These are phyloP conservation scores for Mastacembelus armatus DNA, from an alignment of 2,797 vertebrate species.

Conservation along the genomic window DNA sequence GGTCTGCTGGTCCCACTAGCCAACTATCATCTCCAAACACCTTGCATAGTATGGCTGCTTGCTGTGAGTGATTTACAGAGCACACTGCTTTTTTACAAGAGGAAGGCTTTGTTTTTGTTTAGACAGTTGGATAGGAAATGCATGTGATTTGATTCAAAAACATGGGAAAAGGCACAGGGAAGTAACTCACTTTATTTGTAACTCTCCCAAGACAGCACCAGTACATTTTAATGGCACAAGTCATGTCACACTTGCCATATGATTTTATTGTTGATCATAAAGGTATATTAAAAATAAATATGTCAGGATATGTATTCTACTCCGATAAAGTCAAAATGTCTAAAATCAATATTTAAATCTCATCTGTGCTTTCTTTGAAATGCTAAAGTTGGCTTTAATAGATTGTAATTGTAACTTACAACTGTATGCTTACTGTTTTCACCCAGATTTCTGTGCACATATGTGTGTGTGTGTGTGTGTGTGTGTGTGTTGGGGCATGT, in stretches of 20 bases:
- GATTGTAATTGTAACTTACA: neutral
- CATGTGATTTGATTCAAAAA: slow-evolving; percentile 52
- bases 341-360: slow-evolving; percentile 37
- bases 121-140: slow-evolving; percentile 52
- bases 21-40: slow-evolving; percentile 81
- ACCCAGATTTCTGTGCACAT: too few relatives aligned
- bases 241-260: slow-evolving; percentile 12
- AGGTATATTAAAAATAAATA: slow-evolving; percentile 24
- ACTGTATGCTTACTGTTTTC: neutral
- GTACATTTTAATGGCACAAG: slow-evolving; percentile 43
- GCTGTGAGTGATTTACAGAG: slow-evolving; percentile 76
- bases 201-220: slow-evolving; percentile 26
- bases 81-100: slow-evolving; percentile 32
- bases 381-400: neutral
- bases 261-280: slow-evolving; percentile 25
- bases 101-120: slow-evolving; percentile 65
- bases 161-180: slow-evolving; percentile 18
- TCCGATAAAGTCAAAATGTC: slow-evolving; percentile 10
- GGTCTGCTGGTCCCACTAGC: slow-evolving; percentile 71
- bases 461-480: too few relatives aligned
- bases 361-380: slow-evolving; percentile 11
- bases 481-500: too few relatives aligned
- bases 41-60: slow-evolving; percentile 72
- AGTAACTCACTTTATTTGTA: slow-evolving; percentile 21
- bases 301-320: neutral